Base-by-base conservation (phyloP, 1,140 invertebrate species). In the Caenorhabditis briggsae region DNA sequence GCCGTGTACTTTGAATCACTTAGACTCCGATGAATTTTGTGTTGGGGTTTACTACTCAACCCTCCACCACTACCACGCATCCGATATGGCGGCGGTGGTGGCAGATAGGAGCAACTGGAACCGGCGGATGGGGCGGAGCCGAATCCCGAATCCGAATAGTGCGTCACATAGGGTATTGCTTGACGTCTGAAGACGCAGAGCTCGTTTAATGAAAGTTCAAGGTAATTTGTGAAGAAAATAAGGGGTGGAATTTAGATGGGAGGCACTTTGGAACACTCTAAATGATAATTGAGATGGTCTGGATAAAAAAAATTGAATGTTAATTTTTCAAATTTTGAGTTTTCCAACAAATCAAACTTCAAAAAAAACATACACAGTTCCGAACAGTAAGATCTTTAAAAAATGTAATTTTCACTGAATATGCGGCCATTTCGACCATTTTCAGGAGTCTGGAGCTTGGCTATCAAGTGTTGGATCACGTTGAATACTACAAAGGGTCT, bases 81-180 rank as follows among this genome's bases (percentile, higher is more conserved):
- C 20, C 90, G 90, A 64, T 90, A 90, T 8, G 90, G 90, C 3
- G 90, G 90, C 33, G 90, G 90, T 25, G 90, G 90, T 5, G 90
- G 90, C 9, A 90, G 82, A 82, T 90, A 89, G 18, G 88, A 89
- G 64, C 88, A 90, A 64, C 87, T 88, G 12, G 90, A 90, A 16
- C 90, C 90, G n/a, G 86, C 86, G 16, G 90, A 90, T 59, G 90
- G 84, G 1, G 89, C 87, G 6, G 88, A 89, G 18, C 90, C 89
- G 33, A 90, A 90, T 25, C 90, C 90, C 46, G 90, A 90, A 82
- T 90, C 90, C 55, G 90, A 91, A 83, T 91, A 91, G 43, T 91
- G 90, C n/a, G 90, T 90, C 41, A 89, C 86, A 85, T 90, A 90
- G 18, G 90, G 90, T 20, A 90, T 18, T 8, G 70, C 46, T 78